A percentile compares a stretch with the other conserved stretches of the same genome.
phyloP scores from a whole-genome alignment of 2,888 invertebrate species.

The Scaptomyza parva region DNA sequence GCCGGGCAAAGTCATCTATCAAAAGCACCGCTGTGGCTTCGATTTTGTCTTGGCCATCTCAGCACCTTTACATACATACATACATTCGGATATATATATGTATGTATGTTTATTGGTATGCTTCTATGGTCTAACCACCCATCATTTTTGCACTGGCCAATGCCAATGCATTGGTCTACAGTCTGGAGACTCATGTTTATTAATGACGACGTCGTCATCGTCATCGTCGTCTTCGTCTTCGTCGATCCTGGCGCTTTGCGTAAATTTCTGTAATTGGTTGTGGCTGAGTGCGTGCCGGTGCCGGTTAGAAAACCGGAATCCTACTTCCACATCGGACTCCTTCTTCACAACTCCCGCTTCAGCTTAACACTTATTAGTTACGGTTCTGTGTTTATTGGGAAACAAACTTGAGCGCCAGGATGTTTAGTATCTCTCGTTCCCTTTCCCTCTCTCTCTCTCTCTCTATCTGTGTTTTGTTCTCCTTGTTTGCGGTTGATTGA shows the following conservation, averaged over 20 bases:
- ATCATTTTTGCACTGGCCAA: slow-evolving; percentile 52
- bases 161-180: no score
- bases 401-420: slow-evolving; percentile 53
- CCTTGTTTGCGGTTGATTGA: slow-evolving; percentile 70
- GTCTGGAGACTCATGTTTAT: slow-evolving; percentile 67
- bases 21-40: slow-evolving; percentile 68
- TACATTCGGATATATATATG: neutral
- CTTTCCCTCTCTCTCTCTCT: slow-evolving; percentile 17
- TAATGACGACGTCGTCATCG: slow-evolving; percentile 57
- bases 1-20: slow-evolving; percentile 61
- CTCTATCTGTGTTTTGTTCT: neutral
- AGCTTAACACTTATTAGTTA: slow-evolving; percentile 69
- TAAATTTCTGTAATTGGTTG: slow-evolving; percentile 78
- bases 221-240: slow-evolving; percentile 12
- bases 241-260: slow-evolving; percentile 69
- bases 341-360: slow-evolving; percentile 10
- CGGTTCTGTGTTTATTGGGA: slow-evolving; percentile 63
- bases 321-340: slow-evolving; percentile 11
- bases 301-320: slow-evolving; percentile 18
- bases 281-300: slow-evolving; percentile 67
- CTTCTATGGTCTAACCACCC: slow-evolving; percentile 23
- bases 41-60: slow-evolving; percentile 54
- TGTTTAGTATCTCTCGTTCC: slow-evolving; percentile 28
- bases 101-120: slow-evolving; percentile 13
- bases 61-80: slow-evolving; percentile 31